Evolutionary conservation across 2,113 vertebrate species (phyloP).

Genomic region (Nycticebus coucang): DNA sequence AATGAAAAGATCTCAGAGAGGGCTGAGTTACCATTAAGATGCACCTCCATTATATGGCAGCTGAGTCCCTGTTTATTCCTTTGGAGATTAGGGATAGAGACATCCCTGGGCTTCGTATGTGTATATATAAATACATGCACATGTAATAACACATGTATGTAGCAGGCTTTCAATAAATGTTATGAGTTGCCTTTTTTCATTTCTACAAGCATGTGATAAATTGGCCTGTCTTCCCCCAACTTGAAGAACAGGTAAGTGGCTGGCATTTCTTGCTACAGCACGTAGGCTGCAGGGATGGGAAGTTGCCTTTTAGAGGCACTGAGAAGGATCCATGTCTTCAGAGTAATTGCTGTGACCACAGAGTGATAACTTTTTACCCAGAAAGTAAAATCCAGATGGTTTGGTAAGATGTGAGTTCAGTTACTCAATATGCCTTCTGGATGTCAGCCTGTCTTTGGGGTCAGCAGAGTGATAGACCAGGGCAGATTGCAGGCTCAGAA

Average conservation of each 20-base stretch:
- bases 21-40: neutral
- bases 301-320: neutral
- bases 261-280: neutral
- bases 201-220: neutral
- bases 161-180: neutral
- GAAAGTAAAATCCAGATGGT: conserved; percentile 24
- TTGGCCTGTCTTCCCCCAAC: neutral
- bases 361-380: conserved; percentile 53
- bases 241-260: neutral
- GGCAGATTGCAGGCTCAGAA: neutral
- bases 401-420: conserved; percentile 11
- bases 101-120: neutral
- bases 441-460: neutral
- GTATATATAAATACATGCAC: neutral
- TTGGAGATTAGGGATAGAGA: no score
- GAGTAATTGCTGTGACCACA: neutral
- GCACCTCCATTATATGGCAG: neutral
- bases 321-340: neutral
- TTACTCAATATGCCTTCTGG: conserved; percentile 15
- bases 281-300: no score
- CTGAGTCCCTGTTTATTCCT: neutral
- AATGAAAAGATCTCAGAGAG: neutral
- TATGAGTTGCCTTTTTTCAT: neutral
- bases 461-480: neutral
- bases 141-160: neutral